Conservation (phyloP, 2,797 vertebrate genomes). For the Falco columbarius region DNA sequence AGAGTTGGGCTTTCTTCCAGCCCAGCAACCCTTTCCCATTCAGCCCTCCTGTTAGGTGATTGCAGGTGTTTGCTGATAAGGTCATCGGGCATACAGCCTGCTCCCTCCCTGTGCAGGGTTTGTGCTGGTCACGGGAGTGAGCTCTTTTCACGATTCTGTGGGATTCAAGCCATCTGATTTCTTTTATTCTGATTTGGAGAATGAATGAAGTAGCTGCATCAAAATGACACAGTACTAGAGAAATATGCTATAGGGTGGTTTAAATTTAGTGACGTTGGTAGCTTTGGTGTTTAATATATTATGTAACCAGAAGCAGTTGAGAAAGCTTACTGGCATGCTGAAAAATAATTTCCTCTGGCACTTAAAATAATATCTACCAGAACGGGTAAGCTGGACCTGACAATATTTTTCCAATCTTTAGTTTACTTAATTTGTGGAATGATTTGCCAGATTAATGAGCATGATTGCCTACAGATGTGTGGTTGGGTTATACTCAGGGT, state of each 20-base stretch:
- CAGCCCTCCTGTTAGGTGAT: background rate
- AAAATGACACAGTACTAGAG: background rate
- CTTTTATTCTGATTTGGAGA: background rate
- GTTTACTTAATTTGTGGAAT: background rate
- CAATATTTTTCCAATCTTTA: background rate
- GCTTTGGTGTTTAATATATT: background rate
- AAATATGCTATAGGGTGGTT: background rate
- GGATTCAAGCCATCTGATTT: background rate
- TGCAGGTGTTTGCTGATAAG: background rate
- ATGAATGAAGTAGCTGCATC: background rate
- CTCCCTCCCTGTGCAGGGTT: rapidly evolving
- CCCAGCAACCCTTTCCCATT: background rate
- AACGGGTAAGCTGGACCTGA: background rate
- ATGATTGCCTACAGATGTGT: background rate
- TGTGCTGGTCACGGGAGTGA: background rate
- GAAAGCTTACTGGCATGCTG: background rate
- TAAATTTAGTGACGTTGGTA: background rate
- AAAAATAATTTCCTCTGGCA: background rate
- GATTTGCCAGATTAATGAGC: background rate
- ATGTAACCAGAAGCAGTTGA: background rate
- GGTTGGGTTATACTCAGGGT: background rate
- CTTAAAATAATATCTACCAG: background rate
- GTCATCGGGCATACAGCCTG: background rate
- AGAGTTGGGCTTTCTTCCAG: background rate
- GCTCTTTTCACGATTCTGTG: background rate